Evolutionary conservation across 2,113 vertebrate genomes (phyloP).

Genomic region (Stomatorhinus ivindoensis): DNA sequence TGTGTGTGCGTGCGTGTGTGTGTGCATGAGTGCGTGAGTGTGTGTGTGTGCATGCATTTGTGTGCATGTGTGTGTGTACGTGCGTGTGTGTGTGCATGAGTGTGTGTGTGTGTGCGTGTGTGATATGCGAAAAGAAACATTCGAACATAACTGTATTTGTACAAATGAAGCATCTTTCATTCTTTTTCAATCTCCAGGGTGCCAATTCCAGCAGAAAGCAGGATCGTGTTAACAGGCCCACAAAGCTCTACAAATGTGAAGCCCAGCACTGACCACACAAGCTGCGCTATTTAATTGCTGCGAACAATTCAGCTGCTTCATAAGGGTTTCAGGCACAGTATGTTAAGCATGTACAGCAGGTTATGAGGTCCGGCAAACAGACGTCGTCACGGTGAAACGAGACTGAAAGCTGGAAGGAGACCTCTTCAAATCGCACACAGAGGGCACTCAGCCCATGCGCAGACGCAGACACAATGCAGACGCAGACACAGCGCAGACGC

Average conservation of each 20-base stretch:
- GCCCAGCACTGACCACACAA: not conserved
- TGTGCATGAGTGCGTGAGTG: no score
- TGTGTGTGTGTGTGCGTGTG: not conserved
- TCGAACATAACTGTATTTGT: not conserved
- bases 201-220: not conserved
- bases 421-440: not conserved
- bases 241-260: not conserved
- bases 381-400: not conserved
- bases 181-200: not conserved
- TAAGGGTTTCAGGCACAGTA: not conserved
- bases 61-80: no score
- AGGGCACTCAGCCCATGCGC: not conserved
- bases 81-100: no score
- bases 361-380: not conserved
- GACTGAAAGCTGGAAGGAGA: not conserved
- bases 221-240: not conserved
- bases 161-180: not conserved
- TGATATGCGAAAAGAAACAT: not conserved
- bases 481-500: no score
- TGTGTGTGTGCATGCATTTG: no score
- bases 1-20: no score
- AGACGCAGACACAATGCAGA: not conserved
- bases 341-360: not conserved
- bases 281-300: not conserved
- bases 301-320: not conserved